phyloP scores from a whole-genome alignment of 2,113 vertebrate species.

The Eubucco bourcierii region DNA sequence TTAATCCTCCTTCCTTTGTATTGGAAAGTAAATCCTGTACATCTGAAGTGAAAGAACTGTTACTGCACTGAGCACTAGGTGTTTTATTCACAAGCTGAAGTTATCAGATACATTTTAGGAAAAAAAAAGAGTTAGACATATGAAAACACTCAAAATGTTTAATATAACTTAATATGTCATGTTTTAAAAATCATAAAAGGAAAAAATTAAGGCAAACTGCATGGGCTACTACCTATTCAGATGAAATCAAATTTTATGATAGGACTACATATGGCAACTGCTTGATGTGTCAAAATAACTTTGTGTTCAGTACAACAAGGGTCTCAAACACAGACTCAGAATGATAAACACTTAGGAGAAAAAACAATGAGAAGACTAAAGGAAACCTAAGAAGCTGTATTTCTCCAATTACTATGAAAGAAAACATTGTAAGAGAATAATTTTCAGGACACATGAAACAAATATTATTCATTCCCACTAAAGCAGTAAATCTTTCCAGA shows the following conservation, averaged over 20 bases:
- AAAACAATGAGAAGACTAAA: background rate
- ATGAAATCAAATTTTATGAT: background rate
- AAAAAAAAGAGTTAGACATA: background rate
- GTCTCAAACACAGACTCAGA: background rate
- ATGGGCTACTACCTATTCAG: background rate
- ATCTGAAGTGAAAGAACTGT: background rate
- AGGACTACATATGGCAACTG: background rate
- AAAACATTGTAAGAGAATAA: background rate
- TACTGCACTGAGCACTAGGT: background rate
- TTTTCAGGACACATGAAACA: background rate
- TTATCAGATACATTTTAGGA: background rate
- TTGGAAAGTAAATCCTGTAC: background rate
- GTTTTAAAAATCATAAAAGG: background rate
- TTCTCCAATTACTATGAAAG: background rate
- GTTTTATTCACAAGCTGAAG: background rate
- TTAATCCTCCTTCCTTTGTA: background rate
- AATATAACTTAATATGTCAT: background rate
- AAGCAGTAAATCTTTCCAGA: background rate
- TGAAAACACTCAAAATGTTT: background rate
- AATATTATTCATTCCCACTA: background rate
- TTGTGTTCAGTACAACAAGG: background rate
- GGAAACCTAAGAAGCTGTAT: background rate
- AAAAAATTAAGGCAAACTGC: background rate
- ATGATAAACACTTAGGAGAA: background rate
- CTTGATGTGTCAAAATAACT: slow-evolving; percentile 16